Percentiles rank a stretch among this genome's conserved stretches.
Evolutionary conservation across 2,113 vertebrate species (phyloP).

Genomic region (Pteruthius melanotis): DNA sequence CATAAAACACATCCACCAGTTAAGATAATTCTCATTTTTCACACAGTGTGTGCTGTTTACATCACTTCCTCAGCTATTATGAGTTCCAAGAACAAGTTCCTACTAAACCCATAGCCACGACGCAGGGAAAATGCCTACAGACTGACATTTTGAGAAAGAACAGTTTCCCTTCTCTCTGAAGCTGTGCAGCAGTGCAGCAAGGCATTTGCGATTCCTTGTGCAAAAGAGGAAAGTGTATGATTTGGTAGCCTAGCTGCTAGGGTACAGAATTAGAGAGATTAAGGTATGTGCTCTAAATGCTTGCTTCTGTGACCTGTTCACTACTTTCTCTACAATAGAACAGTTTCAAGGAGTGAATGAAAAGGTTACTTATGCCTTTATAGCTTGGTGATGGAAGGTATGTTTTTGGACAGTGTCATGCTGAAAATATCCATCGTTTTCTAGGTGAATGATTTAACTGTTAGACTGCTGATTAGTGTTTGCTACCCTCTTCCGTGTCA

Average conservation of each 20-base stretch:
- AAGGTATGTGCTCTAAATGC: background rate
- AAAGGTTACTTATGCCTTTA: background rate
- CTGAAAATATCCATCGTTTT: background rate
- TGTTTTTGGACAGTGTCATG: background rate
- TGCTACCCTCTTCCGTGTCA: background rate
- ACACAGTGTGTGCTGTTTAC: background rate
- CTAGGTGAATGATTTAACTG: background rate
- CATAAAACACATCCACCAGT: background rate
- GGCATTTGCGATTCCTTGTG: background rate
- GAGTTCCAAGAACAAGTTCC: background rate
- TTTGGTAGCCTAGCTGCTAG: background rate
- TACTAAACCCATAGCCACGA: background rate
- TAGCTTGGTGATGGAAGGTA: background rate
- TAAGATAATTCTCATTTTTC: background rate
- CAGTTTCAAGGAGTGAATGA: background rate
- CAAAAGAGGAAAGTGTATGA: background rate
- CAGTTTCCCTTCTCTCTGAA: background rate
- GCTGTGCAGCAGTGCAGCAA: background rate
- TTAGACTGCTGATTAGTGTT: background rate
- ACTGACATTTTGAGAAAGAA: background rate
- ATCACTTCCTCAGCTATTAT: background rate
- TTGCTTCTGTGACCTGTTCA: background rate
- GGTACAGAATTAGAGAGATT: background rate
- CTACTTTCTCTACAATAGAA: background rate
- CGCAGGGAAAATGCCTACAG: rapidly evolving